A percentile compares a stretch with the other conserved stretches of the same genome.
Conservation (phyloP, 35 echinoderm and acorn worm species). For the Strongylocentrotus purpuratus region DNA sequence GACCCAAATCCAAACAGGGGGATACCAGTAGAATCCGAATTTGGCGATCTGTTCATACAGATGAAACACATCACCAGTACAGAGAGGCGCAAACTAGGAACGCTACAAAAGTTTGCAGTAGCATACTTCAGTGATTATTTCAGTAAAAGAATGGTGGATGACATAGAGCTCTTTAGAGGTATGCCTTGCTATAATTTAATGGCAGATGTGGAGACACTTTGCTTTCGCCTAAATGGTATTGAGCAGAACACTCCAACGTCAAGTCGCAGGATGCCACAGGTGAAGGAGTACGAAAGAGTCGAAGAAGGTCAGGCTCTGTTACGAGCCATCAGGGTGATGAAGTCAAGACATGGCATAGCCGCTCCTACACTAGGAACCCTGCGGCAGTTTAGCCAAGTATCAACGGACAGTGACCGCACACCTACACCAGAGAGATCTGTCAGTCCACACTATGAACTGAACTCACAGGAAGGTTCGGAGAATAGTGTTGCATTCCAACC, state of each 20-base stretch:
- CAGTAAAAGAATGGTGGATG: background rate
- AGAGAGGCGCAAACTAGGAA: background rate
- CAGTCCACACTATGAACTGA: background rate
- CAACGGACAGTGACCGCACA: background rate
- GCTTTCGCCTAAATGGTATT: background rate
- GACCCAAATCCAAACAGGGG: background rate
- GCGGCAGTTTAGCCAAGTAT: background rate
- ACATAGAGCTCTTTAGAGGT: conserved; percentile 13
- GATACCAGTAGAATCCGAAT: background rate
- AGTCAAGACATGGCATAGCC: background rate
- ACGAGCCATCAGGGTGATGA: background rate
- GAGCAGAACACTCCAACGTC: conserved; percentile 20
- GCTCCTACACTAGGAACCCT: background rate
- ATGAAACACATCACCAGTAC: conserved; percentile 1
- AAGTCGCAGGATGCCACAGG: background rate
- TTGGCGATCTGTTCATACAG: background rate
- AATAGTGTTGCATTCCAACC: background rate
- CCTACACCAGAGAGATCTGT: background rate
- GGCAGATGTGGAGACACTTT: background rate
- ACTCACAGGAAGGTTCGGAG: background rate
- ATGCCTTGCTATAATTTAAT: conserved; percentile 2
- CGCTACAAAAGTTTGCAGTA: background rate
- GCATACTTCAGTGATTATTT: background rate
- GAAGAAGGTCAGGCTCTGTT: background rate
- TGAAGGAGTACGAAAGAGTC: background rate